Conservation (phyloP, 1,140 invertebrate species). For the Drosophila ananassae region DNA sequence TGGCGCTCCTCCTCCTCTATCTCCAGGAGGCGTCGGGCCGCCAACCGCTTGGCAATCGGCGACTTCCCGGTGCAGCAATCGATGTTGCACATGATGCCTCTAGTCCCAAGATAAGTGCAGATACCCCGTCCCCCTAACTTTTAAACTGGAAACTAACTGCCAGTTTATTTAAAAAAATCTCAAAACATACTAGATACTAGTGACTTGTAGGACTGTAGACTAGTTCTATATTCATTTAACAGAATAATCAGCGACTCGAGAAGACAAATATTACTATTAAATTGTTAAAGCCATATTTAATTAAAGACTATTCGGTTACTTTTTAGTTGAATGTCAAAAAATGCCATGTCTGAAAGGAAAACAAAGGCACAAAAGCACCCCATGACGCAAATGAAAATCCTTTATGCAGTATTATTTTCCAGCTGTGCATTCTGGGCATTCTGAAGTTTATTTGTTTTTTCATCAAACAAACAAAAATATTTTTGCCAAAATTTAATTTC, state of each 20-base stretch:
- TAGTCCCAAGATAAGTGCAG: background rate
- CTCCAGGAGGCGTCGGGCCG: constrained; percentile 18
- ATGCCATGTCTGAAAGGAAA: background rate
- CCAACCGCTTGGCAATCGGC: constrained; percentile 42
- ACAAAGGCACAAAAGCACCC: constrained; percentile 26
- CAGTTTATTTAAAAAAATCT: background rate
- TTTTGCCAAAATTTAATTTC: background rate
- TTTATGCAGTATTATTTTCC: constrained; percentile 18
- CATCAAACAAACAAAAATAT: background rate
- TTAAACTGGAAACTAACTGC: background rate
- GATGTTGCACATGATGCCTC: constrained; percentile 45
- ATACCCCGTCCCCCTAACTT: background rate
- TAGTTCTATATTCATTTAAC: too few relatives aligned
- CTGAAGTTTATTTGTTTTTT: background rate
- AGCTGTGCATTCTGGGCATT: constrained; percentile 10
- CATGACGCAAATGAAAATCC: constrained; percentile 17
- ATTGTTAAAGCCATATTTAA: background rate
- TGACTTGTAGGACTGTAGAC: background rate
- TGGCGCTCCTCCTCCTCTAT: constrained; percentile 11
- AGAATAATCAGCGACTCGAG: too few relatives aligned
- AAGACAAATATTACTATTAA: too few relatives aligned
- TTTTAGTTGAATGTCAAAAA: constrained; percentile 8
- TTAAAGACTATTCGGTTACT: constrained; percentile 3
- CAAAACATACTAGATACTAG: background rate
- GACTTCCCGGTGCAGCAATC: constrained; percentile 54